These are phyloP conservation scores for Sialia sialis DNA, from an alignment of 2,113 vertebrate species.

Conservation along the genomic window DNA sequence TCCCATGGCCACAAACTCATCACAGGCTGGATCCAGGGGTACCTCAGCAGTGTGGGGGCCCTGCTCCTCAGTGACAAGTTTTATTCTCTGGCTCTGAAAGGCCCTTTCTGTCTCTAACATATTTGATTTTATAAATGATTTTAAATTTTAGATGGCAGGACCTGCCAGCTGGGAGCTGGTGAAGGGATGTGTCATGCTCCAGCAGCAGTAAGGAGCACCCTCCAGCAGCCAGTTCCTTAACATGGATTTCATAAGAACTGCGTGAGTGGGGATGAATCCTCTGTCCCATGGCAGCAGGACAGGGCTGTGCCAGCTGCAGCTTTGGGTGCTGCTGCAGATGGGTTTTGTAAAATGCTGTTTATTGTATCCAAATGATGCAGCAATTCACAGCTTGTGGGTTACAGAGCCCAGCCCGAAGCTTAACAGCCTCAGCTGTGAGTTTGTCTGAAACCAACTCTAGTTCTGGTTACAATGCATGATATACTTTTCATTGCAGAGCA, in stretches of 20 bases:
- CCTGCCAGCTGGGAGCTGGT: background rate
- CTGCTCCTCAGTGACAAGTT: background rate
- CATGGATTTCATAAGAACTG: background rate
- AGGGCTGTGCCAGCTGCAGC: background rate
- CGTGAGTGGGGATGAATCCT: rapidly evolving
- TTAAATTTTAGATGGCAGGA: background rate
- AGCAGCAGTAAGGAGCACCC: background rate
- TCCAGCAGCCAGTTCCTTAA: background rate
- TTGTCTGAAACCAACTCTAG: no score
- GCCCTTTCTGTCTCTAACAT: background rate
- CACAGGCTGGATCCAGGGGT: background rate
- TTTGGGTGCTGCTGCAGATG: no score
- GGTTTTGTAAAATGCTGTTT: no score
- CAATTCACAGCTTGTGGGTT: no score
- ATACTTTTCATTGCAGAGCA: no score
- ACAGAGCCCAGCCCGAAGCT: no score
- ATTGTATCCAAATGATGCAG: no score
- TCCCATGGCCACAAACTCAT: background rate
- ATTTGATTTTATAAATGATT: background rate
- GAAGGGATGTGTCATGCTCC: rapidly evolving
- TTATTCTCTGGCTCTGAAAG: background rate
- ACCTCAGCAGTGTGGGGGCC: background rate
- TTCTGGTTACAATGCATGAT: no score
- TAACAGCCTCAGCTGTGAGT: no score
- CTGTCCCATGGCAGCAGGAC: background rate